A percentile compares a stretch with the other conserved stretches of the same genome.
These are phyloP conservation scores for Diabrotica virgifera DNA, from an alignment of 1,140 invertebrate genomes.

Conservation along the genomic window DNA sequence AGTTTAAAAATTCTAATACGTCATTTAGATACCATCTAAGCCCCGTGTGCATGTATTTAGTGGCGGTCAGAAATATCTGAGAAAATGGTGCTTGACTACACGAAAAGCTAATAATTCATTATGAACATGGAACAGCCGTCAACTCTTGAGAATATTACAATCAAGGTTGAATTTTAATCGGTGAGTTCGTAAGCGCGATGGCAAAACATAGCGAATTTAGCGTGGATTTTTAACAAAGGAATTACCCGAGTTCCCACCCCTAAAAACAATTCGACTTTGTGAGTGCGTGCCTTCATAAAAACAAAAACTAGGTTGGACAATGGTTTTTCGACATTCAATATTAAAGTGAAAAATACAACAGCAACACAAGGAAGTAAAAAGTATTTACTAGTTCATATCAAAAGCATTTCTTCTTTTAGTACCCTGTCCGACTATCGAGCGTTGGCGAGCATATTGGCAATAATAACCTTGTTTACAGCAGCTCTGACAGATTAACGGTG, in stretches of 20 bases:
- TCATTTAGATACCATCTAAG: slow-evolving; percentile 43
- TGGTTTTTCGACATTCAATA: too few species aligned
- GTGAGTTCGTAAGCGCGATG: slow-evolving; percentile 2
- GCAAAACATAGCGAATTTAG: neutral
- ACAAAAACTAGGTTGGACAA: too few species aligned
- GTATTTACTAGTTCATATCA: too few species aligned
- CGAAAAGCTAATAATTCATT: slow-evolving; percentile 31
- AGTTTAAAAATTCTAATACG: slow-evolving; percentile 45
- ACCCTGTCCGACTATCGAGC: too few species aligned
- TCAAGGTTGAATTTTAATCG: slow-evolving; percentile 23
- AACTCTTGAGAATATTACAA: slow-evolving; percentile 28
- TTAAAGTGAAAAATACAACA: too few species aligned
- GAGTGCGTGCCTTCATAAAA: too few species aligned
- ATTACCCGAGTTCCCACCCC: neutral
- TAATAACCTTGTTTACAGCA: too few species aligned
- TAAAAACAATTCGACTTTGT: too few species aligned
- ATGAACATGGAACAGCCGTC: slow-evolving; percentile 26
- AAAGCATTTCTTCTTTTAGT: too few species aligned
- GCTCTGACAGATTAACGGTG: too few species aligned
- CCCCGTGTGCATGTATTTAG: slow-evolving; percentile 31
- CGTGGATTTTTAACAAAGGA: neutral
- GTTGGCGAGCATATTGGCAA: too few species aligned
- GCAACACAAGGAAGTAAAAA: too few species aligned
- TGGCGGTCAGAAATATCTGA: slow-evolving; percentile 13
- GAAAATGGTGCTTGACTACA: slow-evolving; percentile 24